Conservation (phyloP, 1,140 invertebrate genomes). For the Drosophila serrata region DNA sequence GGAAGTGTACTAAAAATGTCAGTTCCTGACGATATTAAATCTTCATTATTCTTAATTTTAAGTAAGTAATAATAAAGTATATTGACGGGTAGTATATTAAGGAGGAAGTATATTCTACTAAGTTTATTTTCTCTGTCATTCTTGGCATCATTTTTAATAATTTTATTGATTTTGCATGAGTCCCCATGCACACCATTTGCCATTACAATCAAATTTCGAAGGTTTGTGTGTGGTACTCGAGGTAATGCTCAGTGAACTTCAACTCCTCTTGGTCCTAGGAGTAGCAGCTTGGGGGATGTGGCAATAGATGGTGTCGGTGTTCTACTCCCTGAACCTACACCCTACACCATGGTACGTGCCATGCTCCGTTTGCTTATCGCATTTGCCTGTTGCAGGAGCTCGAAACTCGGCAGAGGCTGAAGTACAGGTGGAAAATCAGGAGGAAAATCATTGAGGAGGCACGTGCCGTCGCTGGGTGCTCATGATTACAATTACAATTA, state of each 20-base stretch:
- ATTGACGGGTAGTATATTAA: background rate
- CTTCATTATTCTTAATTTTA: no score
- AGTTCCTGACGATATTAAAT: background rate
- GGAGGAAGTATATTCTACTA: background rate
- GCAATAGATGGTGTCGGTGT: conserved; percentile 53
- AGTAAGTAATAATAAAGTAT: no score
- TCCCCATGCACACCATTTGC: background rate
- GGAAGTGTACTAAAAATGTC: background rate
- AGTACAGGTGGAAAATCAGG: conserved; percentile 11
- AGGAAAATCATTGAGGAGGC: conserved; percentile 19
- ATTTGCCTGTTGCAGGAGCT: conserved; percentile 53
- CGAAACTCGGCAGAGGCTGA: background rate
- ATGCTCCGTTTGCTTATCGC: conserved; percentile 71
- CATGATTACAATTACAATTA: conserved; percentile 71
- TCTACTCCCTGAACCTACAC: background rate
- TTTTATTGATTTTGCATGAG: background rate
- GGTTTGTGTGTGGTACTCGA: conserved; percentile 3
- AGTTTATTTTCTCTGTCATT: background rate
- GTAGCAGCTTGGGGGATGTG: conserved; percentile 5
- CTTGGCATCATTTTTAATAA: background rate
- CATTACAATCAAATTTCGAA: conserved; percentile 30
- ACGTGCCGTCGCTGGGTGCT: conserved; percentile 54
- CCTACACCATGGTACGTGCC: conserved; percentile 54
- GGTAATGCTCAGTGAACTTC: conserved; percentile 14
- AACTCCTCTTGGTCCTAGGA: background rate